Base-by-base conservation (phyloP, 2,888 invertebrate species). In the Heliconius ismenius region DNA sequence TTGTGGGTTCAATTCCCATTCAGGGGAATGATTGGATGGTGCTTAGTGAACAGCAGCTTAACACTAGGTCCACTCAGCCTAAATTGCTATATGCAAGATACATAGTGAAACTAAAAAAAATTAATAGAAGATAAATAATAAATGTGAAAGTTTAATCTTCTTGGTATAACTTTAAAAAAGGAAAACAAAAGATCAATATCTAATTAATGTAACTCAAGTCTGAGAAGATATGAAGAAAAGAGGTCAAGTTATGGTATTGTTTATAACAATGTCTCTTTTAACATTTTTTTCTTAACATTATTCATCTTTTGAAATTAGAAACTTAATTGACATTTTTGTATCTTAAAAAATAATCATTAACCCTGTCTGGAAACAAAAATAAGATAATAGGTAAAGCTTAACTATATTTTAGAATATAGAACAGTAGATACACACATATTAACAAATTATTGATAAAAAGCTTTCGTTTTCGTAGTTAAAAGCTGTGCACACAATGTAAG, bases 221-320 rank as follows among this genome's bases (percentile, higher is more conserved):
- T 78, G 77, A 74, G 75, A 81, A 79, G 73, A 68, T 74, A n/a
- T 69, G 26, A 15, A 76, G 78, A 79, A 80, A 81, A 75, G 73
- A 79, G 80, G 79, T 78, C 77, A 80, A 64, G 15, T 64, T 32
- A 76, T 73, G 28, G 76, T 72, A 81, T 82, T 80, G 82, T 82
- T 76, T 75, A 67, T 75, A 78, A 49, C 69, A 65, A 77, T 73
- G 28, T 78, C 76, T 77, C 54, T 65, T 74, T 65, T 69, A 63
- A 36, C 28, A 62, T 28, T 64, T 64, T 64, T 9, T 64, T 67
- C 36, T 62, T 24, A 62, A 39, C 43, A 39, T 73, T 36, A 60
- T 73, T 24, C 26, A 15, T 62, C 39, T 32, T 32, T 54, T 58
- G 13, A 13, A 21, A 32, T 58, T 24, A 24, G 15, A n/a, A 39